Evolutionary conservation across 2,888 invertebrate genomes (phyloP), one percentile per base, ranked within the genome.

Genomic region (Caenorhabditis imperialis): DNA sequence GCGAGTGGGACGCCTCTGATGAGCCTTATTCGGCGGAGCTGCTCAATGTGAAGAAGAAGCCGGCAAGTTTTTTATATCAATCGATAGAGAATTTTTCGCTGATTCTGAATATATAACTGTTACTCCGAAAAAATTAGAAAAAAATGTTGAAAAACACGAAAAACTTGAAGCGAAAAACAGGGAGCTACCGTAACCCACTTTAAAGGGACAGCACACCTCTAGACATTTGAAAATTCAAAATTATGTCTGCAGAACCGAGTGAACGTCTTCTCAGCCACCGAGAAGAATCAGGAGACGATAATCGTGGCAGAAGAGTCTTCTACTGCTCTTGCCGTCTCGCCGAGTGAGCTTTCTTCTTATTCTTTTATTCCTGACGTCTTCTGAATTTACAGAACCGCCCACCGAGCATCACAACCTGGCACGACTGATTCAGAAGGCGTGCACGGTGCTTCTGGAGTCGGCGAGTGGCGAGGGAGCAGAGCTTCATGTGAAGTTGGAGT

Each of bases 1-100:
- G 47, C 12, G 81, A 81, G 38, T 81, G 81, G 81, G 72, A 78
- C 33, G 53, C 62, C 16, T 77, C 75, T 18, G 79, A 79, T 42
- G 77, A 71, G 14, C 79, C 81, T n/a, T 81, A 80, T 63, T 74
- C 79, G 27, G 70, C 79, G 14, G 79, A 78, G 27, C 38, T 81
- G 23, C 70, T 81, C 47, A 80, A 81, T 60, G 74, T 81, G 16
- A 81, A 81, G 65, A 79, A 80, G 74, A 80, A 80, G 50, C 77
- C 78, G 50, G 79, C 77, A 23, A 16, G 61, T 62, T n/a, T n/a
- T n/a, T n/a, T n/a, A n/a, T n/a, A n/a, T n/a, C n/a, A n/a, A n/a
- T n/a, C n/a, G n/a, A n/a, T n/a, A n/a, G n/a, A n/a, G n/a, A n/a
- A n/a, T n/a, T n/a, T n/a, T n/a, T n/a, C n/a, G n/a, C n/a, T n/a